These are phyloP conservation scores for Cranoglanis bouderius DNA, from an alignment of 2,113 vertebrate species.

Conservation along the genomic window DNA sequence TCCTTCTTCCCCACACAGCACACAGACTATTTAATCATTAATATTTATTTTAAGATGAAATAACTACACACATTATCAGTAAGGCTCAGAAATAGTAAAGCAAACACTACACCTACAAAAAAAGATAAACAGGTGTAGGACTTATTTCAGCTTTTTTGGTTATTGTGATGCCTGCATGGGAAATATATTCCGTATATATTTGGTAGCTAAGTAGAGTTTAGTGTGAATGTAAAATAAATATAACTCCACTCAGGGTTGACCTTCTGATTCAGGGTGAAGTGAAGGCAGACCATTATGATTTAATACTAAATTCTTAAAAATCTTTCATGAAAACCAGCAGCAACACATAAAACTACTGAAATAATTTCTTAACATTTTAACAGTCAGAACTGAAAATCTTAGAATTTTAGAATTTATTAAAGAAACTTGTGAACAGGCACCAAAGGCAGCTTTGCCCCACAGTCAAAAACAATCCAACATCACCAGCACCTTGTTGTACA, in stretches of 20 bases:
- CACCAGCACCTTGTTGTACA: not conserved
- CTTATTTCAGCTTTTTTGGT: too few species aligned
- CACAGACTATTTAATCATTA: not conserved
- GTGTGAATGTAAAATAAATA: not conserved
- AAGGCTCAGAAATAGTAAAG: too few species aligned
- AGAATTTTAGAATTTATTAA: too few species aligned
- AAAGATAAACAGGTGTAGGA: not conserved
- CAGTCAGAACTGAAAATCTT: too few species aligned
- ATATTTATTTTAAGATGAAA: too few species aligned
- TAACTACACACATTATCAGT: too few species aligned
- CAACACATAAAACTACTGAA: too few species aligned
- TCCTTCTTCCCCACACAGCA: not conserved
- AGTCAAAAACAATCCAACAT: not conserved
- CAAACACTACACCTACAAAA: too few species aligned
- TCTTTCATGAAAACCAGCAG: too few species aligned
- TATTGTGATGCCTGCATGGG: not conserved
- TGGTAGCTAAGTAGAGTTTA: not conserved
- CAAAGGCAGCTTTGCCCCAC: not conserved
- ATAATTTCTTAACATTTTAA: too few species aligned
- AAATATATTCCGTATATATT: not conserved
- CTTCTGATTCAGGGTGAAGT: not conserved
- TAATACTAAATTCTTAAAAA: too few species aligned
- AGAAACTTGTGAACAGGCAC: not conserved
- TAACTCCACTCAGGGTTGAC: not conserved
- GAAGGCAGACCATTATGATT: too few species aligned